Evolutionary conservation across 2,888 invertebrate genomes (phyloP).

Genomic region (Eupithecia dodoneata): DNA sequence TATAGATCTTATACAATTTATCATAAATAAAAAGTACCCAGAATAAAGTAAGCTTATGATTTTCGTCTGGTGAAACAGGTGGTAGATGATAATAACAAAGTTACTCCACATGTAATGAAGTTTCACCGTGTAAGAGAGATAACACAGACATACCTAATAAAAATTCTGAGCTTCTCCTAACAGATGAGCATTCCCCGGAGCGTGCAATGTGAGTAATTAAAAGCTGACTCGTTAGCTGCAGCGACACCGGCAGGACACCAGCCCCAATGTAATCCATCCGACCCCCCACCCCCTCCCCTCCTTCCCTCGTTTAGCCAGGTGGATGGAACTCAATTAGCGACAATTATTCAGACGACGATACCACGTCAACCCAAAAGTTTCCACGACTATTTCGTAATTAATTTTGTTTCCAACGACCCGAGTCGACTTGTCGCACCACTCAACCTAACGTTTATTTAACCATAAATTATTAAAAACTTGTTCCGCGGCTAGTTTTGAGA

Average conservation of each 20-base stretch:
- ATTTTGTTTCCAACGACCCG: constrained; percentile 73
- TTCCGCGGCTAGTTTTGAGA: constrained; percentile 48
- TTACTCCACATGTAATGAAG: constrained; percentile 17
- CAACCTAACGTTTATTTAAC: constrained; percentile 54
- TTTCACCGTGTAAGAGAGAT: constrained; percentile 14
- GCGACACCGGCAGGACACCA: constrained; percentile 35
- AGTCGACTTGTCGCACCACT: constrained; percentile 53
- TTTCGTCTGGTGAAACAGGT: background rate
- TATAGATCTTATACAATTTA: background rate
- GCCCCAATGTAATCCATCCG: constrained; percentile 55
- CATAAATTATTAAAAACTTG: constrained; percentile 57
- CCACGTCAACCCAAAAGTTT: constrained; percentile 73
- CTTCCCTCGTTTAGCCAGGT: constrained; percentile 61
- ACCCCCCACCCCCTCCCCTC: constrained; percentile 17
- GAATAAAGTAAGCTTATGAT: background rate
- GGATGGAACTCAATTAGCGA: constrained; percentile 77
- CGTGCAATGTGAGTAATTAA: constrained; percentile 55
- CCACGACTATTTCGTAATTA: constrained; percentile 77
- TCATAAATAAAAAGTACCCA: background rate
- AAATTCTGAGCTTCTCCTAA: constrained; percentile 44
- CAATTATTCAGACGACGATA: constrained; percentile 74
- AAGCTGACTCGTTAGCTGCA: constrained; percentile 55
- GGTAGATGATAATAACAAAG: constrained; percentile 1
- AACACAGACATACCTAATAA: constrained; percentile 36
- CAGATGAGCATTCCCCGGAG: constrained; percentile 46